Conservation (phyloP, 2,113 vertebrate genomes). For the Oreochromis aureus region DNA sequence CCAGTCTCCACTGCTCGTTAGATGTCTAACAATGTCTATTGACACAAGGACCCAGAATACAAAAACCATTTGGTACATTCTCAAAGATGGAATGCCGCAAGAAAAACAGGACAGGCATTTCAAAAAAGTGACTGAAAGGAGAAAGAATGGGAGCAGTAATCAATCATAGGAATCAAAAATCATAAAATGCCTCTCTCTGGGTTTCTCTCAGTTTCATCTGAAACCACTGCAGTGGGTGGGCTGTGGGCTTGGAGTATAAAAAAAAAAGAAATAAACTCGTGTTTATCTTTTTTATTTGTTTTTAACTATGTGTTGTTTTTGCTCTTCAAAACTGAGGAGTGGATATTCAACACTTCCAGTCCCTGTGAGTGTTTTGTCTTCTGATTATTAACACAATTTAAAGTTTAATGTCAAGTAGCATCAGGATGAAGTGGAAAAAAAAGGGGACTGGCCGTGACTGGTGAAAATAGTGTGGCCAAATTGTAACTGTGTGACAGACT, state of each 20-base stretch:
- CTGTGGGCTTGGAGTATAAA: slow-evolving; percentile 4
- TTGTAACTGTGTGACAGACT: slow-evolving; percentile 44
- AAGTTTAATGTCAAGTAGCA: background rate
- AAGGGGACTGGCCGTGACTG: background rate
- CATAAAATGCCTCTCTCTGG: background rate
- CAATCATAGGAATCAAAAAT: slow-evolving; percentile 20
- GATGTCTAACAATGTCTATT: slow-evolving; percentile 48
- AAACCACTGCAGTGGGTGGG: slow-evolving; percentile 53
- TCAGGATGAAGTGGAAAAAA: background rate
- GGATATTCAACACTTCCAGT: background rate
- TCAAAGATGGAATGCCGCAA: background rate
- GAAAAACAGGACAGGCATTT: background rate
- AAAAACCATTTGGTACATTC: background rate
- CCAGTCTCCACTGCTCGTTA: slow-evolving; percentile 36
- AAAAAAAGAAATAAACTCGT: slow-evolving; percentile 40
- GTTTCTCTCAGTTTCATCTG: slow-evolving; percentile 2
- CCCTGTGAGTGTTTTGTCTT: background rate
- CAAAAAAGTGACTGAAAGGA: background rate
- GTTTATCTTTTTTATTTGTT: background rate
- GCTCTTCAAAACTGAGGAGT: slow-evolving; percentile 10
- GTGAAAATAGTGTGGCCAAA: slow-evolving; percentile 45
- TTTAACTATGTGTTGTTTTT: background rate
- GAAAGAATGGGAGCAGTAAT: background rate
- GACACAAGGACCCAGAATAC: slow-evolving; percentile 31
- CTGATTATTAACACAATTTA: background rate